Conservation (phyloP, 2,888 invertebrate species). For the Cryptophagus acutangulus region DNA sequence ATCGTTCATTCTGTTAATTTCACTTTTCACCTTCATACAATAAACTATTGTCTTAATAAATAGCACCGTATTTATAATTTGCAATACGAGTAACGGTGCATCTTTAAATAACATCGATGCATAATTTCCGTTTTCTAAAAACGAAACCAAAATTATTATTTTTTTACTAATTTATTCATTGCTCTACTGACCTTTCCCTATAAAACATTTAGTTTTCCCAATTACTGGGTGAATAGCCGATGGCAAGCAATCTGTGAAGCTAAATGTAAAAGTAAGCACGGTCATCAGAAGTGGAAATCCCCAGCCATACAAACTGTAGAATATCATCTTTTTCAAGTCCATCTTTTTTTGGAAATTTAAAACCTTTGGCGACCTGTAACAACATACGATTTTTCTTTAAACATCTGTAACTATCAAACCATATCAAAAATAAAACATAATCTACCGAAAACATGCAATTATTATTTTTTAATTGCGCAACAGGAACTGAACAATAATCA, state of each 20-base stretch:
- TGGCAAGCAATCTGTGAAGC: slow-evolving; percentile 50
- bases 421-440: too few relatives aligned
- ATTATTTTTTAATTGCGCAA: too few relatives aligned
- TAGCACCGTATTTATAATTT: slow-evolving; percentile 60
- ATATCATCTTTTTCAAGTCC: slow-evolving; percentile 53
- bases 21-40: slow-evolving; percentile 68
- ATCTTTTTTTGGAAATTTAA: slow-evolving; percentile 38
- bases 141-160: slow-evolving; percentile 16
- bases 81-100: slow-evolving; percentile 58
- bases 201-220: slow-evolving; percentile 62
- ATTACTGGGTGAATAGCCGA: slow-evolving; percentile 56
- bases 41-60: slow-evolving; percentile 66
- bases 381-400: too few relatives aligned
- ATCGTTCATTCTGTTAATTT: slow-evolving; percentile 65
- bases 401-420: too few relatives aligned
- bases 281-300: slow-evolving; percentile 58
- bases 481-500: too few relatives aligned
- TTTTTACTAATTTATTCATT: neutral
- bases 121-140: slow-evolving; percentile 32
- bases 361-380: slow-evolving; percentile 29
- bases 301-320: slow-evolving; percentile 71
- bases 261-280: slow-evolving; percentile 52
- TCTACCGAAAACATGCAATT: too few relatives aligned
- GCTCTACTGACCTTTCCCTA: slow-evolving; percentile 52
- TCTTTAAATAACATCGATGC: slow-evolving; percentile 32